Conservation (phyloP, 2,888 invertebrate genomes). For the Argyresthia goedartella region DNA sequence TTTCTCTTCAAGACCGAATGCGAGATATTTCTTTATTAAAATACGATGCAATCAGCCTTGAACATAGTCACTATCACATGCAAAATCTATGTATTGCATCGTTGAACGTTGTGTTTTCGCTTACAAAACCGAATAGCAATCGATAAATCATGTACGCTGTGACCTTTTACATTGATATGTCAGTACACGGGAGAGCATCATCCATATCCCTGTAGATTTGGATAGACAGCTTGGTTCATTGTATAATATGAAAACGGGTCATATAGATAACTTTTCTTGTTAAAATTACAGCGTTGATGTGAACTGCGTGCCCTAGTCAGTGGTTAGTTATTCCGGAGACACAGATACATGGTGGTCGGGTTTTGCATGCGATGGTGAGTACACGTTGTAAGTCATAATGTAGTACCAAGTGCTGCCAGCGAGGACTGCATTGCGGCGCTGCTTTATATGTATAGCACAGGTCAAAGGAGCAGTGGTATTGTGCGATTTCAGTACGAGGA, state of each 20-base stretch:
- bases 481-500: conserved; percentile 27
- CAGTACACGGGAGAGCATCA: conserved; percentile 18
- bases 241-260: no score
- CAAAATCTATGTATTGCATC: neutral
- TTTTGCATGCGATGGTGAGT: conserved; percentile 33
- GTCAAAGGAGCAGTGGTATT: conserved; percentile 49
- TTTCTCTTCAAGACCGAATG: no score
- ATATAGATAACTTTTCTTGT: no score
- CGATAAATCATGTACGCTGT: conserved; percentile 7
- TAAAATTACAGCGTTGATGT: no score
- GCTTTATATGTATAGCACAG: conserved; percentile 17
- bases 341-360: no score
- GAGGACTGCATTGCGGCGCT: conserved; percentile 50
- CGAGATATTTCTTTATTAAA: no score
- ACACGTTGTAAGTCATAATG: conserved; percentile 9
- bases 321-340: no score
- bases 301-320: no score
- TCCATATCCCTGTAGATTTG: conserved; percentile 13
- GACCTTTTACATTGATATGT: conserved; percentile 34
- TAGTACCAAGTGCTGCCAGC: conserved; percentile 40
- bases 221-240: no score
- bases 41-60: neutral
- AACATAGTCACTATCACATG: neutral
- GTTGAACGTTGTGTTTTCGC: neutral
- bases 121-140: neutral